These are phyloP conservation scores for Sus cebifrons DNA, from an alignment of 2,797 vertebrate species.

Conservation along the genomic window DNA sequence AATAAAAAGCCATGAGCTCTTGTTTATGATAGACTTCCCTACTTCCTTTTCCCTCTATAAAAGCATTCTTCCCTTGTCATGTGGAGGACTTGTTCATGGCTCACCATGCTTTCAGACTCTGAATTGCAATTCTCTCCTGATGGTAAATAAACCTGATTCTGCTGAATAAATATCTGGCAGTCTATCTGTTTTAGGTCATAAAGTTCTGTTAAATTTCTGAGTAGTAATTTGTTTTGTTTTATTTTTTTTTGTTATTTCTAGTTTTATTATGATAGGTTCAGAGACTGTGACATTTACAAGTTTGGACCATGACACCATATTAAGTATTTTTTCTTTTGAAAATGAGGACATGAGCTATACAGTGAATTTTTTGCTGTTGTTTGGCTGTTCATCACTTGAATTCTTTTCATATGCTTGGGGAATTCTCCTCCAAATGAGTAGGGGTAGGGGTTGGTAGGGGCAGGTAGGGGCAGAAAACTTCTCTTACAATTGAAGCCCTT, in stretches of 20 bases:
- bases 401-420: neutral
- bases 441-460: neutral
- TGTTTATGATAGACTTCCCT: neutral
- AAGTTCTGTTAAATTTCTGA: conserved; percentile 30
- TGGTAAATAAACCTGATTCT: neutral
- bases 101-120: neutral
- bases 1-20: neutral
- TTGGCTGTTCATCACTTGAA: neutral
- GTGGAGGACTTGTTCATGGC: neutral
- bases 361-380: neutral
- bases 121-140: neutral
- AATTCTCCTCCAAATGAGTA: neutral
- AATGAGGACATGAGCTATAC: neutral
- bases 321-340: neutral
- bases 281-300: neutral
- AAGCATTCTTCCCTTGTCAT: neutral
- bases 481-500: neutral
- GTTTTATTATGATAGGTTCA: neutral
- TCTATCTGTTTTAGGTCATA: neutral
- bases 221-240: neutral
- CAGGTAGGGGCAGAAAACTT: neutral
- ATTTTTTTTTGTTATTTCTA: conserved; percentile 39
- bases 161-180: neutral
- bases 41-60: neutral
- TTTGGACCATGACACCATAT: neutral